Conservation (phyloP, 2,797 vertebrate genomes). For the Macropodus opercularis region DNA sequence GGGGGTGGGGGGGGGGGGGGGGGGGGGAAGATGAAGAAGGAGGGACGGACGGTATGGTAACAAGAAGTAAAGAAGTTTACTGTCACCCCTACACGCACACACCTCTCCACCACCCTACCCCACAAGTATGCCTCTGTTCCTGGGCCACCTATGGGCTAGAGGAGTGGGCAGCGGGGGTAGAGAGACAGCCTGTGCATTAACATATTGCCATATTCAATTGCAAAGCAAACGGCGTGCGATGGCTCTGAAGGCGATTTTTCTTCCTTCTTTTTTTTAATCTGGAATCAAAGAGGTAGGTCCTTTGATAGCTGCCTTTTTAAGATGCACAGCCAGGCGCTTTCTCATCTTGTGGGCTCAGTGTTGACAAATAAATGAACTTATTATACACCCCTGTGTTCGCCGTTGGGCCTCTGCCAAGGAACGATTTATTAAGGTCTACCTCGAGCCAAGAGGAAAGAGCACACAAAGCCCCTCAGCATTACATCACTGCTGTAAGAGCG, state of each 20-base stretch:
- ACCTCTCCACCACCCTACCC: slow-evolving; percentile 38
- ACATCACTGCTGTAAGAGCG: slow-evolving; percentile 76
- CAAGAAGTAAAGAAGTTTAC: slow-evolving; percentile 56
- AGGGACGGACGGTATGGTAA: slow-evolving; percentile 62
- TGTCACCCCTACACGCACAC: too few relatives aligned
- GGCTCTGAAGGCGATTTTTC: slow-evolving; percentile 82
- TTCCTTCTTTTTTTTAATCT: slow-evolving; percentile 57
- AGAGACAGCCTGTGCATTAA: slow-evolving; percentile 81
- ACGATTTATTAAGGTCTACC: slow-evolving; percentile 75
- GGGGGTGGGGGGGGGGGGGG: slow-evolving; percentile 82
- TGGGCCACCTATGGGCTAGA: slow-evolving; percentile 87
- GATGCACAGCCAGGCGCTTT: slow-evolving; percentile 79
- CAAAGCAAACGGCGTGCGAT: slow-evolving; percentile 85
- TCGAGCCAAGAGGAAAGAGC: slow-evolving; percentile 75
- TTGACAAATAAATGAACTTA: slow-evolving; percentile 86
- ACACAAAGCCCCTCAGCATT: slow-evolving; percentile 70
- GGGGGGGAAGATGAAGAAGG: slow-evolving; percentile 60
- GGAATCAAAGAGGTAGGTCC: slow-evolving; percentile 78
- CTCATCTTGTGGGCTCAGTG: slow-evolving; percentile 80
- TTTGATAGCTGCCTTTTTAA: slow-evolving; percentile 82
- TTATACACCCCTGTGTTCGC: slow-evolving; percentile 81
- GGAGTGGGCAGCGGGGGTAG: slow-evolving; percentile 77
- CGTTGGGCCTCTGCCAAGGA: slow-evolving; percentile 72
- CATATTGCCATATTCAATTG: slow-evolving; percentile 89
- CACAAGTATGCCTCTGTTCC: slow-evolving; percentile 80